Conservation (phyloP, 2,797 vertebrate genomes). For the Micropoecilia bifurca region DNA sequence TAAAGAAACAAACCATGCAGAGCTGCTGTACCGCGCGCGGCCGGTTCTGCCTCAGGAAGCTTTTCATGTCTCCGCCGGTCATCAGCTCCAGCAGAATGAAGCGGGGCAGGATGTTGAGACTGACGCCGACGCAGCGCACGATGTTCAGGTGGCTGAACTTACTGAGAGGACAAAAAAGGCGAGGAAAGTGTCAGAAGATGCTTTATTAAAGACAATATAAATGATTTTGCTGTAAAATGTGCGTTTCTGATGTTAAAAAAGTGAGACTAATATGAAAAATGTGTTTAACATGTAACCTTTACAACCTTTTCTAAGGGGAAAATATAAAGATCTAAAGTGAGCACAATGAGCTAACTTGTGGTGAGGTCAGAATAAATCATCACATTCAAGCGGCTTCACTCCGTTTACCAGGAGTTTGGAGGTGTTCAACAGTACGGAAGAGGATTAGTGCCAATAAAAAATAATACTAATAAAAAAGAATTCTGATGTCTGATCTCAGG, state of each 20-base stretch:
- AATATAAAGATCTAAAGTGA: no score
- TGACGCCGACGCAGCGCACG: conserved; percentile 90
- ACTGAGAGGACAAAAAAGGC: conserved; percentile 63
- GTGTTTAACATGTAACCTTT: not conserved
- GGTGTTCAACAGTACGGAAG: no score
- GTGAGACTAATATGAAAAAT: not conserved
- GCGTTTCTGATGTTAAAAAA: not conserved
- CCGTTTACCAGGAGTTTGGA: no score
- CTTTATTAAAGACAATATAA: not conserved
- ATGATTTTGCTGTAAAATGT: not conserved
- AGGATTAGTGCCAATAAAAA: no score
- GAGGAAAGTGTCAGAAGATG: not conserved
- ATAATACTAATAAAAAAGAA: no score
- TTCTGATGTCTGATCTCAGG: no score
- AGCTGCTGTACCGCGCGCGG: conserved; percentile 83
- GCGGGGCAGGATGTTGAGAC: conserved; percentile 87
- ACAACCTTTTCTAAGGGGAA: not conserved
- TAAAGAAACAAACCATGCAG: not conserved
- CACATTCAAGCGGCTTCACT: not conserved
- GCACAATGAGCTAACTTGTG: not conserved
- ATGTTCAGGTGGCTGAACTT: conserved; percentile 94
- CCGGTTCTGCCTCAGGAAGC: conserved; percentile 90
- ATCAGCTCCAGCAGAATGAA: conserved; percentile 96
- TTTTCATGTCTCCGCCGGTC: conserved; percentile 95
- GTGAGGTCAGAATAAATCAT: not conserved